A percentile compares a stretch with the other conserved stretches of the same genome.
phyloP scores from a whole-genome alignment of 2,797 vertebrate genomes.

The Tenualosa thibaudeaui region DNA sequence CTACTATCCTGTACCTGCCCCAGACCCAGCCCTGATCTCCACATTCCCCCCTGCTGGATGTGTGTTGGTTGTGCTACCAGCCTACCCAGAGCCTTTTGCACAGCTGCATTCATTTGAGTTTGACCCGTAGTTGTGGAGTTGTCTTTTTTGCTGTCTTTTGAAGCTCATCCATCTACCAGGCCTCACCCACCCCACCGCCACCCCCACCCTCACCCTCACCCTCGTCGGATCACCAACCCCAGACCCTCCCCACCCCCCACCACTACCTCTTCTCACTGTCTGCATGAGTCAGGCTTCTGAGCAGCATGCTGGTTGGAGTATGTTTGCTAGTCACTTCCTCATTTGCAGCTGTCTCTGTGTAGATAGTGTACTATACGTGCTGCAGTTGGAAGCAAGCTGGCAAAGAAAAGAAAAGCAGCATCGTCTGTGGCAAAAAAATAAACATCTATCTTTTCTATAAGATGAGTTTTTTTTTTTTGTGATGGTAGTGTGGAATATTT shows the following conservation, averaged over 20 bases:
- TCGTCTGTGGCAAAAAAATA: neutral
- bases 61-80: slow-evolving; percentile 42
- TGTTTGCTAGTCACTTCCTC: neutral
- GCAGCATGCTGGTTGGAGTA: slow-evolving; percentile 13
- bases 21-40: too few species aligned
- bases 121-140: neutral
- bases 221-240: neutral
- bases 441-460: neutral
- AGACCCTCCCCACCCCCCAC: neutral
- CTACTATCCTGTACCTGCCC: too few species aligned
- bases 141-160: neutral
- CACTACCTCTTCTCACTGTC: neutral
- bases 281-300: neutral
- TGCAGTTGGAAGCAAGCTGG: neutral
- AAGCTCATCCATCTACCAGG: slow-evolving; percentile 20
- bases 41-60: slow-evolving; percentile 38
- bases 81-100: slow-evolving; percentile 34
- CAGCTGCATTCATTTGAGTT: slow-evolving; percentile 28
- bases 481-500: neutral
- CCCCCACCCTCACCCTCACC: neutral
- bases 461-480: neutral
- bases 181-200: neutral
- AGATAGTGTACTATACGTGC: neutral
- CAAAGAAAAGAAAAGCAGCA: neutral
- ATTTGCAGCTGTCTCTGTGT: neutral